A percentile compares a stretch with the other conserved stretches of the same genome.
Evolutionary conservation across 2,113 vertebrate genomes (phyloP).

Genomic region (Otolemur garnettii): DNA sequence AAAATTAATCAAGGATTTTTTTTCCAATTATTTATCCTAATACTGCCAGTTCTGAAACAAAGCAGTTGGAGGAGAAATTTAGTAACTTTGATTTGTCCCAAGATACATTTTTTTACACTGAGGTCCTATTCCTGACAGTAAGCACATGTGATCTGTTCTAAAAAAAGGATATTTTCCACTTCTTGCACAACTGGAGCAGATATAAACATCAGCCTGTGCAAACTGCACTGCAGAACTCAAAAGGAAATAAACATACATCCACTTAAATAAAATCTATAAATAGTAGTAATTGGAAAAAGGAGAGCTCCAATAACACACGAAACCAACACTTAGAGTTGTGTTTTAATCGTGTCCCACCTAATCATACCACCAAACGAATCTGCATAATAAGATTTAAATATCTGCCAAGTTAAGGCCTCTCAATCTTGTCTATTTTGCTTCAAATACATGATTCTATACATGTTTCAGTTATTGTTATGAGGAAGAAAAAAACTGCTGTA

Average conservation of each 20-base stretch:
- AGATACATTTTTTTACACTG: constrained; percentile 86
- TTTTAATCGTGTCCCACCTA: constrained; percentile 84
- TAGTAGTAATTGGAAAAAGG: constrained; percentile 85
- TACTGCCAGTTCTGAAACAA: constrained; percentile 82
- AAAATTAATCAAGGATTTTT: constrained; percentile 20
- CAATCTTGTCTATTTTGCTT: constrained; percentile 37
- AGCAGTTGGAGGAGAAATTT: constrained; percentile 84
- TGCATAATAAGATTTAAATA: constrained; percentile 84
- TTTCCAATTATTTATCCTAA: constrained; percentile 78
- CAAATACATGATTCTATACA: neutral
- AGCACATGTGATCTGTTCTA: constrained; percentile 92
- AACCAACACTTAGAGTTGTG: constrained; percentile 78
- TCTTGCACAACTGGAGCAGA: constrained; percentile 92
- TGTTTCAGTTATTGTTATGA: neutral
- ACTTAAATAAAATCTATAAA: constrained; percentile 86
- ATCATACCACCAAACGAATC: constrained; percentile 83
- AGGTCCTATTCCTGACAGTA: constrained; percentile 88
- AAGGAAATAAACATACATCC: constrained; percentile 79
- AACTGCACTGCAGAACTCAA: constrained; percentile 88
- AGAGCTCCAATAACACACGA: constrained; percentile 82
- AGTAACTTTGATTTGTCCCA: constrained; percentile 89
- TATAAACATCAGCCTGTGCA: constrained; percentile 90
- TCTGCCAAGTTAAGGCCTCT: constrained; percentile 75
- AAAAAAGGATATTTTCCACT: constrained; percentile 94
- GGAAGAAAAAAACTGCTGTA: neutral